Conservation (phyloP, 2,888 invertebrate species). For the Diploptera punctata region DNA sequence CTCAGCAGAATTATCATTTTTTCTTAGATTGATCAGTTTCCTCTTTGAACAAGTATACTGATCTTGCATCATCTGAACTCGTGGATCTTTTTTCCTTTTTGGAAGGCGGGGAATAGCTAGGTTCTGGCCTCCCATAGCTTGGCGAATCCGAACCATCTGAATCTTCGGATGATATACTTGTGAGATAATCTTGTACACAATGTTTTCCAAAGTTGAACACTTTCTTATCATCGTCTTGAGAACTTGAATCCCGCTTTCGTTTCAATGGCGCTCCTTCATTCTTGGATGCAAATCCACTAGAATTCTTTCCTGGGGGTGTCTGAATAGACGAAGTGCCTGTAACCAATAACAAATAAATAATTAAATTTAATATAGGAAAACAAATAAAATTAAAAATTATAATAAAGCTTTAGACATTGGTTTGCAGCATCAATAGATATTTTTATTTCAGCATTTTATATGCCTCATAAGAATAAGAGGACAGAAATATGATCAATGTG, state of each 20-base stretch:
- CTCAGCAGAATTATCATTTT: too few relatives aligned
- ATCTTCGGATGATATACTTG: constrained; percentile 56
- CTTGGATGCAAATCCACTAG: constrained; percentile 9
- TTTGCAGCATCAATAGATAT: too few relatives aligned
- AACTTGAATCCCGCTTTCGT: constrained; percentile 44
- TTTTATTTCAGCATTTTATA: too few relatives aligned
- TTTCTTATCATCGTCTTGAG: constrained; percentile 50
- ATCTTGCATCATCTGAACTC: not conserved
- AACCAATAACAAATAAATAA: too few relatives aligned
- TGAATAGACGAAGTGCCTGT: constrained; percentile 49
- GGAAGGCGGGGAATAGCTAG: constrained; percentile 4
- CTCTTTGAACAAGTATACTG: not conserved
- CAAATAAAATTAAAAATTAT: too few relatives aligned
- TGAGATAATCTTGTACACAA: constrained; percentile 59
- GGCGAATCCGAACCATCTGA: constrained; percentile 25
- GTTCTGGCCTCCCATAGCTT: not conserved
- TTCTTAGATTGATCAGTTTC: not conserved
- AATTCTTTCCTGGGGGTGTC: constrained; percentile 47
- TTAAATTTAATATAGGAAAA: too few relatives aligned
- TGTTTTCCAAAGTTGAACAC: constrained; percentile 59
- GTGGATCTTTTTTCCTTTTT: not conserved
- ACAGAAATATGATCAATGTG: too few relatives aligned
- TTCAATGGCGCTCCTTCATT: too few relatives aligned
- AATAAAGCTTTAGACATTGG: too few relatives aligned
- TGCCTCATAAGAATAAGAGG: too few relatives aligned